A percentile compares a stretch with the other conserved stretches of the same genome.
Conservation (phyloP, 1,140 invertebrate genomes). For the Bombus vancouverensis region DNA sequence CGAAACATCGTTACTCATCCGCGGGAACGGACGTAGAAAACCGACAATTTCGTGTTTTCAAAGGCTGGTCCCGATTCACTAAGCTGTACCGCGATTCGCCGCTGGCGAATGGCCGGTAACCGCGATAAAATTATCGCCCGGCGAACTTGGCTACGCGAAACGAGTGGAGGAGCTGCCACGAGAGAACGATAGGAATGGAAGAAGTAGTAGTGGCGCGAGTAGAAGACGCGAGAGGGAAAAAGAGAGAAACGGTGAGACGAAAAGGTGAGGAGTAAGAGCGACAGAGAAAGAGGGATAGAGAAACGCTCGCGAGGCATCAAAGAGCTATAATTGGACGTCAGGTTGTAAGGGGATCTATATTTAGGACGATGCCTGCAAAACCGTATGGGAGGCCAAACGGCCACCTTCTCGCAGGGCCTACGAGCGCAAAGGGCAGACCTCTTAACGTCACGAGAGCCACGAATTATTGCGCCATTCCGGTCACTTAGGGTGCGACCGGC, state of each 20-base stretch:
- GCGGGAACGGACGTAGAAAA: neutral
- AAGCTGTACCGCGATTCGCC: constrained; percentile 31
- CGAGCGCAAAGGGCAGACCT: constrained; percentile 75
- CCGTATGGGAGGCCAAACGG: constrained; percentile 68
- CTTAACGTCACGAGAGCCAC: constrained; percentile 80
- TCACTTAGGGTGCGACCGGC: constrained; percentile 80
- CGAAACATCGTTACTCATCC: constrained; percentile 57
- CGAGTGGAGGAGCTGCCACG: neutral
- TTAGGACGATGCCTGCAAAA: constrained; percentile 76
- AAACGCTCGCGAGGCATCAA: constrained; percentile 76
- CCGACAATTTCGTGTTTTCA: constrained; percentile 58
- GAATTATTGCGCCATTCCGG: constrained; percentile 81
- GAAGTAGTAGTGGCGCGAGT: neutral
- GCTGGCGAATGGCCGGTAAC: constrained; percentile 48
- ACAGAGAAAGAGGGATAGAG: constrained; percentile 53
- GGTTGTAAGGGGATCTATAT: constrained; percentile 77
- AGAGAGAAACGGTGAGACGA: neutral
- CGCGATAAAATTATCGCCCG: constrained; percentile 74
- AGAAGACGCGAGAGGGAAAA: neutral
- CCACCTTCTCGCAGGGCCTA: constrained; percentile 67
- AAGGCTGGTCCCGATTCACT: constrained; percentile 47
- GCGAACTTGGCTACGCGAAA: neutral
- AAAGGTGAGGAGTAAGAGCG: neutral
- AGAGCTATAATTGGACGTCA: constrained; percentile 80
- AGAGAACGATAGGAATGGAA: neutral